phyloP scores from a whole-genome alignment of 2,113 vertebrate species.

The Pseudorhombus dupliciocellatus region DNA sequence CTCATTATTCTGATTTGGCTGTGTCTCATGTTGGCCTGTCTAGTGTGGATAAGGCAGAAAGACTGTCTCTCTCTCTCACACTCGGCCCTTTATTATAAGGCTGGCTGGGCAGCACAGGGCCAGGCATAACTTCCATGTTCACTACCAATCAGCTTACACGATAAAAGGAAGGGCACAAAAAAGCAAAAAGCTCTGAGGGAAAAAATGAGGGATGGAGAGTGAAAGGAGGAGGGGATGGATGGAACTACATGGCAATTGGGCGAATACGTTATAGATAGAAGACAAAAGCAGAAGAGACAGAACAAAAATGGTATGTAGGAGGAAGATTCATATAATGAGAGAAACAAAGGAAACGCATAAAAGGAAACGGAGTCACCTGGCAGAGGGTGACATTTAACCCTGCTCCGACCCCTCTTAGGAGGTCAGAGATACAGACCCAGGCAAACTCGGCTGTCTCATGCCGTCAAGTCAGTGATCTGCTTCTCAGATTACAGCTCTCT shows the following conservation, averaged over 20 bases:
- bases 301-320: neutral
- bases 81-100: conserved; percentile 73
- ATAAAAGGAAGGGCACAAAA: conserved; percentile 36
- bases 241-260: conserved; percentile 15
- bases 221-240: conserved; percentile 18
- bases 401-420: conserved; percentile 45
- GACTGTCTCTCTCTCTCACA: conserved; percentile 65
- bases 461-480: conserved; percentile 42
- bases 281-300: neutral
- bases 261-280: conserved; percentile 2
- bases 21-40: conserved; percentile 74
- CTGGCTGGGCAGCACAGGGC: conserved; percentile 64
- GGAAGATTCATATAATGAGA: conserved; percentile 7
- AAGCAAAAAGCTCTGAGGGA: conserved; percentile 28
- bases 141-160: conserved; percentile 60
- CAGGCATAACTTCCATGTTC: conserved; percentile 63
- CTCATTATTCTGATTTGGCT: conserved; percentile 84
- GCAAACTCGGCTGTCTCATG: conserved; percentile 28
- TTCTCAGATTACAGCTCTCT: conserved; percentile 53
- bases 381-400: conserved; percentile 49
- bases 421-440: conserved; percentile 33
- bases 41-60: conserved; percentile 72
- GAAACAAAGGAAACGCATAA: neutral
- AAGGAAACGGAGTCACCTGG: conserved; percentile 25
- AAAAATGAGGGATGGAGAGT: conserved; percentile 15